These are phyloP conservation scores for Manacus vitellinus DNA, from an alignment of 2,113 vertebrate genomes.

Conservation along the genomic window DNA sequence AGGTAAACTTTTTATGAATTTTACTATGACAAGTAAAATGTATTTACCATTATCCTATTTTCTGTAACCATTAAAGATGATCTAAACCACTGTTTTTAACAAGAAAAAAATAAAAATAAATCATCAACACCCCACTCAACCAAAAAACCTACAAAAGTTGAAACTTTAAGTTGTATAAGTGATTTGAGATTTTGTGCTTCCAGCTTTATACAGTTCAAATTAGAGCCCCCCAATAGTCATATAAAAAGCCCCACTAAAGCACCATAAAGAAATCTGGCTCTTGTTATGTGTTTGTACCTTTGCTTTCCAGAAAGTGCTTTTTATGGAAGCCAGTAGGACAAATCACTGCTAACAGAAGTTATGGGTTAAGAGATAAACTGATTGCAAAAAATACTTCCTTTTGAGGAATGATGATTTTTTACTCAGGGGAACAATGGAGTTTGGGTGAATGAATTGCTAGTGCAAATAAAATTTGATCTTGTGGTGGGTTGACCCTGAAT, in stretches of 20 bases:
- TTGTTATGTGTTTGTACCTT: not conserved
- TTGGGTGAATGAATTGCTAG: not conserved
- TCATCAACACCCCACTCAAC: fast-evolving
- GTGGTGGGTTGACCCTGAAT: not conserved
- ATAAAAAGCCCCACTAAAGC: not conserved
- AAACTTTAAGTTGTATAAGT: not conserved
- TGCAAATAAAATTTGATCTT: not conserved
- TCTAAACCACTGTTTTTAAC: not conserved
- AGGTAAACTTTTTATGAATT: not conserved
- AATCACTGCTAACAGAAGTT: not conserved
- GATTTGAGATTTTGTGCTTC: not conserved
- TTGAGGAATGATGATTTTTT: not conserved
- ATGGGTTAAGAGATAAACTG: not conserved
- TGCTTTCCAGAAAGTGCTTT: not conserved
- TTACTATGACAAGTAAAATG: not conserved
- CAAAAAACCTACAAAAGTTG: not conserved
- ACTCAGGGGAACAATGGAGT: not conserved
- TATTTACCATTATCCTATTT: not conserved
- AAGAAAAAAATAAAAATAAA: not conserved
- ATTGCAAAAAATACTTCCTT: not conserved
- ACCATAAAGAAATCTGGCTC: not conserved
- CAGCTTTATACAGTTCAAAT: not conserved
- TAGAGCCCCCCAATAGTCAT: fast-evolving
- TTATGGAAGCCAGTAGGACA: not conserved
- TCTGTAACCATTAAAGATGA: not conserved